Base-by-base conservation (phyloP, 2,888 invertebrate genomes). In the Monochamus alternatus region DNA sequence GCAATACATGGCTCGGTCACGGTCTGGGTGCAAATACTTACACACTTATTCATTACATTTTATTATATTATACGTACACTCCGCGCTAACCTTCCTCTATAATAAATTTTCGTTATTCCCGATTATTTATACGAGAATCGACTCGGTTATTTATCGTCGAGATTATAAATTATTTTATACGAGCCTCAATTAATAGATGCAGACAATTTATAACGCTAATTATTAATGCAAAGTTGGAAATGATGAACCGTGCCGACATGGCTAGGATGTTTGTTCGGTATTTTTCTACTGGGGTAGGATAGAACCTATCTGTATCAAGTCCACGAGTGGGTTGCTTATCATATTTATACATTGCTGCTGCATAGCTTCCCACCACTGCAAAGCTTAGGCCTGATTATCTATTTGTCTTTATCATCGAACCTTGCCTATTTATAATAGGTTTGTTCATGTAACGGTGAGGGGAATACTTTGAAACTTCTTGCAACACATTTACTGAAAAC, bases 1-100 rank as follows among this genome's bases (percentile, higher is more conserved):
- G 83, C 85, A 79, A 81, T 82, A 78, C 83, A 82, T 81, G 83
- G 77, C 76, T 79, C 78, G 82, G 82, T 82, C 82, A 81, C 77
- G 75, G 75, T 75, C 75, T 66, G 71, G 58, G 72, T 69, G 76
- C 73, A 67, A 73, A 76, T 76, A 76, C 60, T 73, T 76, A 68
- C 73, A 65, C 76, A 73, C 73, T 76, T 76, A 76, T 76, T 74
- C 77, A 75, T 75, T 78, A 73, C 68, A 75, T 74, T 78, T 73
- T 75, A 55, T 55, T 55, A 73, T 75, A 70, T 38, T 75, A 73
- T 62, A 65, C 52, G 62, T 67, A 70, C 73, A 70, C 68, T 76
- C 47, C 43, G 47, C 52, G 70, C 38, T 73, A 73, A 76, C 73
- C 76, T 76, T 70, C 73, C 75, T 73, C 59, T 31, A 73, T 77